Evolutionary conservation across 30 jellyfish, hydroid and myxozoan genomes (phyloP).

Genomic region (Hydractinia echinata): DNA sequence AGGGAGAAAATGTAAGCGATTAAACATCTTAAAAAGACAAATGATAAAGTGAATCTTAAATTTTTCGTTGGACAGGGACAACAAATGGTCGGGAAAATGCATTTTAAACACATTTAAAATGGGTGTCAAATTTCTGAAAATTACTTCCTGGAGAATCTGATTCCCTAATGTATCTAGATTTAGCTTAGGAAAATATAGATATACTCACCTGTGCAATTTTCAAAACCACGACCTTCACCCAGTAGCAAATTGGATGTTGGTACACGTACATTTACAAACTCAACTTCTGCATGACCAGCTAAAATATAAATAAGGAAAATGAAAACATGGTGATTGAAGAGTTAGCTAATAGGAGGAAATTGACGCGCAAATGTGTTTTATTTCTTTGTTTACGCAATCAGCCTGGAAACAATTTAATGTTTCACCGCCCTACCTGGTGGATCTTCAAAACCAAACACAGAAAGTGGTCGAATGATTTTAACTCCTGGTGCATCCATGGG

Average conservation of each 20-base stretch:
- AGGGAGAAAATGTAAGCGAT: too few species aligned
- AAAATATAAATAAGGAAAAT: not conserved
- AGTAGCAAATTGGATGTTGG: constrained; percentile 77
- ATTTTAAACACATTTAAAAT: too few species aligned
- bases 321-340: not conserved
- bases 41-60: too few species aligned
- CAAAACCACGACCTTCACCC: constrained; percentile 96
- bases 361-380: too few species aligned
- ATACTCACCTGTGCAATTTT: constrained; percentile 86
- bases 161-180: too few species aligned
- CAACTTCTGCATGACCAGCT: constrained; percentile 95
- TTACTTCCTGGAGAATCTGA: too few species aligned
- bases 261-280: constrained; percentile 69
- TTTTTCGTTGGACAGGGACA: too few species aligned
- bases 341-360: too few species aligned
- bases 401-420: not conserved
- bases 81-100: too few species aligned
- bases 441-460: constrained; percentile 83
- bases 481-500: constrained; percentile 95
- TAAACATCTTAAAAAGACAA: too few species aligned
- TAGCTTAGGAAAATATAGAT: not conserved
- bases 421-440: constrained; percentile 57
- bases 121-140: too few species aligned
- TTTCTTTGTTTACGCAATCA: too few species aligned
- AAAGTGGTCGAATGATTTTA: constrained; percentile 62